Evolutionary conservation across 2,888 invertebrate genomes (phyloP), one percentile per base, ranked within the genome.

Genomic region (Dasysyrphus albostriatus): DNA sequence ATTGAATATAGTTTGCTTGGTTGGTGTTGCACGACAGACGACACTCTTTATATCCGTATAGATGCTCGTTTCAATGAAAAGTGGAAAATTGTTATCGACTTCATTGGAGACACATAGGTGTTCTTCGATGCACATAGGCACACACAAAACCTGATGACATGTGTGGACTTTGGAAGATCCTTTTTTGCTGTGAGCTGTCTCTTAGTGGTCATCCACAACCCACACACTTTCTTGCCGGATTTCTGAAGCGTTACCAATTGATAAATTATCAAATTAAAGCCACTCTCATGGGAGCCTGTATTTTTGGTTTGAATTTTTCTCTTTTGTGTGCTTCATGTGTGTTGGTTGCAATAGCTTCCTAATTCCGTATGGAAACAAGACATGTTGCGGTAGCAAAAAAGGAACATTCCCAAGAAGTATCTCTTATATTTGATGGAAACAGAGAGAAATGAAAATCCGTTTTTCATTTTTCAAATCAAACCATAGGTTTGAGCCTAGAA

Each of bases 31-130:
- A 77, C 44, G 29, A 44, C 61, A 61, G 24, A 34, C 58, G 58
- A 59, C 39, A 37, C 14, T 29, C 14, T 29, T 8, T 34, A 9
- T 58, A 58, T 58, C 16, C 39, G 16, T 39, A n/a, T n/a, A 24
- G 61, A 24, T 70, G 39, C 16, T 59, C 58, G 51, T 59, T 59
- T 49, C 78, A 73, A 72, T 42, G 73, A 78, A 83, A 83, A 78
- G 78, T 83, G 67, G 78, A 83, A 77, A 83, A 73, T 78, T 82
- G 76, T 63, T 82, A 63, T 82, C 70, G 70, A 77, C 70, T 58
- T 75, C 67, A 65, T 65, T 65, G 47, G 8, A 65, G 29, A 32
- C n/a, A n/a, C n/a, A n/a, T 8, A 61, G 39, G n/a, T 56, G 32
- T 58, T 6, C 56, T 32, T 49, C 70, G 47, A 49, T 24, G 16